Conservation (phyloP, 2,113 vertebrate genomes). For the Antechinus flavipes region DNA sequence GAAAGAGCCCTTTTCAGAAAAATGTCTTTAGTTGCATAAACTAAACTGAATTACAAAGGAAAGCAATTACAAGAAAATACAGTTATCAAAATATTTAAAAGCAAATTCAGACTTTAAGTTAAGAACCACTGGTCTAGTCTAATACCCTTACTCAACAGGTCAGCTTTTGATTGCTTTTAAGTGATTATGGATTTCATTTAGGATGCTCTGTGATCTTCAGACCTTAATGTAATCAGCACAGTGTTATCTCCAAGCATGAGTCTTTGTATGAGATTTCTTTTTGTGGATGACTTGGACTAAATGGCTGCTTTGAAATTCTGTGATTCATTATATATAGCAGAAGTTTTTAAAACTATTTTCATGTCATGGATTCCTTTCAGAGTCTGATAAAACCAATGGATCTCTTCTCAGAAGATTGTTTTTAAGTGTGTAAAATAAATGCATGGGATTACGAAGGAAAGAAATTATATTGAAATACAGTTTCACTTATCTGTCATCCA, state of each 20-base stretch:
- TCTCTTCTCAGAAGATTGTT: neutral
- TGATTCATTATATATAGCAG: neutral
- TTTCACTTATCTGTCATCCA: neutral
- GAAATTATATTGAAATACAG: neutral
- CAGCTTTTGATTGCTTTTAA: neutral
- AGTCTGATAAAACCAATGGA: neutral
- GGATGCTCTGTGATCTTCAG: neutral
- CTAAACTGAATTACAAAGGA: neutral
- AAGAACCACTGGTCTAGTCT: neutral
- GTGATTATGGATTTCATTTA: neutral
- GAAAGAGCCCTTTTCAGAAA: neutral
- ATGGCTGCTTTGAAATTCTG: neutral
- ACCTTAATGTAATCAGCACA: neutral
- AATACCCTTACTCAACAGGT: neutral
- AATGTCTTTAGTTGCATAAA: neutral
- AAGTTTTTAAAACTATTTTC: neutral
- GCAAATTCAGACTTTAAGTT: neutral
- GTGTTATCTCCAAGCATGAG: neutral
- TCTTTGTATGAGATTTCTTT: neutral
- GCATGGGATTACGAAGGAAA: neutral
- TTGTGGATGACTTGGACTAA: neutral
- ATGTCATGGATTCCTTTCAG: neutral
- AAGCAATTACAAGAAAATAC: neutral
- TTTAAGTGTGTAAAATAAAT: neutral
- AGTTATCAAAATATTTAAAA: neutral